Evolutionary conservation across 2,113 vertebrate genomes (phyloP), one percentile per base, ranked within the genome.

Genomic region (Cyprinus carpio): DNA sequence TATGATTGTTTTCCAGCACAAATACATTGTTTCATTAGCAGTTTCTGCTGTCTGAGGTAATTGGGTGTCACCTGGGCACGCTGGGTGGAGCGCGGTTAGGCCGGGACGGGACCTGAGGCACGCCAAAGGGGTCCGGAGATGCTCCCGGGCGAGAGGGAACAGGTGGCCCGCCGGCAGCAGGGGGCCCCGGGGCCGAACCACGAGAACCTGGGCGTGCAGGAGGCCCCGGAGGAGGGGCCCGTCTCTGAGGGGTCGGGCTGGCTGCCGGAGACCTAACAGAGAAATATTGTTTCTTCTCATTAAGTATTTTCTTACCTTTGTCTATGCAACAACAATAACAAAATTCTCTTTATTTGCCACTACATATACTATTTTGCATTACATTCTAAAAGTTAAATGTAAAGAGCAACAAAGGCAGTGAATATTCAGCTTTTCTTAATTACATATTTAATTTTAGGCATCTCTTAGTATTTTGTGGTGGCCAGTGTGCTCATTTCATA

Each of bases 1-100:
- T 60, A 62, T 20, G n/a, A 16, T 75, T 4, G 40, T 9, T n/a
- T 18, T 54, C 4, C 37, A 46, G 49, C 15, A 40, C 67, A 71
- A 11, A 11, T 46, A 12, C 0, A 4, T 82, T 0, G 37, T 72
- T 40, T 72, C 4, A 40, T 40, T 4, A 23, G 31, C 27, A 34
- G 6, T 51, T 46, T 23, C 2, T 67, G 15, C 20, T n/a, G 80
- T 16, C 51, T 56, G 65, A 62, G 31, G 5, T 31, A 9, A 29
- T 2, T 64, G 6, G 74, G 64, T 94, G 97, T 97, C 95, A 99
- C 98, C 97, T 99, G 89, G 98, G 98, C 84, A 99, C 98, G 83
- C 96, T 96, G 5, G 98, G 98, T 81, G 98, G 98, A 40, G 96
- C 98, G 0, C 98, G 98, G 93, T 99, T 99, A 84, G 98, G 98